Evolutionary conservation across 2,113 vertebrate genomes (phyloP).

Genomic region (Eleginops maclovinus): DNA sequence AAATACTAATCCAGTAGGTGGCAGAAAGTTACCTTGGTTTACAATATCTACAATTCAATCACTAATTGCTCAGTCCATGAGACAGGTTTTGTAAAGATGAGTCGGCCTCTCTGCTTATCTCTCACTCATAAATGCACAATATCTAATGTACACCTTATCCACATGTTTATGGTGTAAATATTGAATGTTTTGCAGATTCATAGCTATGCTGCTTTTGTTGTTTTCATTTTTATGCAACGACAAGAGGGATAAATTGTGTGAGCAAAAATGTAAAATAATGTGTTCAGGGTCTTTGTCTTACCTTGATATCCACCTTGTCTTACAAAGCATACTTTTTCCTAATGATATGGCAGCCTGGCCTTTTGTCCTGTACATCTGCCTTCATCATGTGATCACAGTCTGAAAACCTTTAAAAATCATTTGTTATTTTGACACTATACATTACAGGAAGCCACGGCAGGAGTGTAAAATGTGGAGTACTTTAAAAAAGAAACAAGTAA

Average conservation of each 20-base stretch:
- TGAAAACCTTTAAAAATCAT: neutral
- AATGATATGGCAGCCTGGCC: neutral
- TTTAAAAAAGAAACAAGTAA: neutral
- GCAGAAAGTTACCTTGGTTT: conserved; percentile 68
- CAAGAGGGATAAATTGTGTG: neutral
- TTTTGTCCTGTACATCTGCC: neutral
- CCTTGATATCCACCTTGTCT: neutral
- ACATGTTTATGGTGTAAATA: neutral
- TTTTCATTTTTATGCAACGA: neutral
- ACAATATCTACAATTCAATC: conserved; percentile 40
- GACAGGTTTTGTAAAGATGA: neutral
- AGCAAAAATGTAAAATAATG: neutral
- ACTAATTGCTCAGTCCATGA: conserved; percentile 10
- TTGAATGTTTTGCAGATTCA: conserved; percentile 3
- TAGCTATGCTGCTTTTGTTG: neutral
- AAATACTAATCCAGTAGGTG: conserved; percentile 72
- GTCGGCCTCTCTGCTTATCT: neutral
- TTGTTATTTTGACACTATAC: neutral
- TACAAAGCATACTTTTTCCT: neutral
- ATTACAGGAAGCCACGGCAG: neutral
- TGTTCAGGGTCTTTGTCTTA: conserved; percentile 3
- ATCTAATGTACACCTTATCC: neutral
- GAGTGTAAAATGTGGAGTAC: neutral
- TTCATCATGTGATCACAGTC: neutral
- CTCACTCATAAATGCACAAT: neutral